These are phyloP conservation scores for Scarus forsteni DNA, from an alignment of 2,797 vertebrate genomes.

Conservation along the genomic window DNA sequence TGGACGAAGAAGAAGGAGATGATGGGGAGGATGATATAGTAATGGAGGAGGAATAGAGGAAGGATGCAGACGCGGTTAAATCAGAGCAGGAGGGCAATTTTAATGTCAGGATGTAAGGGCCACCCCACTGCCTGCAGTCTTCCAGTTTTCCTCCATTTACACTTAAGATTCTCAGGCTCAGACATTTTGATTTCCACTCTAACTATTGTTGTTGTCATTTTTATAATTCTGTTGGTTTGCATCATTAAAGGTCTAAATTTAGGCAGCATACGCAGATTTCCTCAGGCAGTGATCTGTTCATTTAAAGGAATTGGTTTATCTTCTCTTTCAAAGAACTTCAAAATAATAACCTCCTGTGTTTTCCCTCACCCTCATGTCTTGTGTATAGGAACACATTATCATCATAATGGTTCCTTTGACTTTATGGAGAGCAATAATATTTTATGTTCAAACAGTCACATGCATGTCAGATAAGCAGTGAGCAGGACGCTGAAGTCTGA, in stretches of 20 bases:
- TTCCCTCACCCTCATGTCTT: not conserved
- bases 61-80: conserved; percentile 2
- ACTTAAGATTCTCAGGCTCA: too few relatives aligned
- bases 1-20: not conserved
- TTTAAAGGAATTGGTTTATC: not conserved
- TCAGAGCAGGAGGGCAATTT: not conserved
- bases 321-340: not conserved
- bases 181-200: too few relatives aligned
- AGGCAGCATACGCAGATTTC: not conserved
- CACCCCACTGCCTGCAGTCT: too few relatives aligned
- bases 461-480: conserved; percentile 37
- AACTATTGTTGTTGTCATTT: not conserved
- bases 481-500: conserved; percentile 10
- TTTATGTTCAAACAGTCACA: conserved; percentile 15
- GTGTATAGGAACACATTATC: conserved; percentile 21
- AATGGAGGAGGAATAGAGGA: not conserved
- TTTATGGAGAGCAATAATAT: conserved; percentile 13
- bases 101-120: conserved; percentile 4
- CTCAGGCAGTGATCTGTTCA: not conserved
- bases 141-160: too few relatives aligned
- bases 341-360: not conserved
- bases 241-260: conserved; percentile 1
- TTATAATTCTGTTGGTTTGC: not conserved
- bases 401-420: conserved; percentile 24
- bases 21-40: not conserved